These are phyloP conservation scores for Sialia sialis DNA, from an alignment of 2,113 vertebrate genomes.

Conservation along the genomic window DNA sequence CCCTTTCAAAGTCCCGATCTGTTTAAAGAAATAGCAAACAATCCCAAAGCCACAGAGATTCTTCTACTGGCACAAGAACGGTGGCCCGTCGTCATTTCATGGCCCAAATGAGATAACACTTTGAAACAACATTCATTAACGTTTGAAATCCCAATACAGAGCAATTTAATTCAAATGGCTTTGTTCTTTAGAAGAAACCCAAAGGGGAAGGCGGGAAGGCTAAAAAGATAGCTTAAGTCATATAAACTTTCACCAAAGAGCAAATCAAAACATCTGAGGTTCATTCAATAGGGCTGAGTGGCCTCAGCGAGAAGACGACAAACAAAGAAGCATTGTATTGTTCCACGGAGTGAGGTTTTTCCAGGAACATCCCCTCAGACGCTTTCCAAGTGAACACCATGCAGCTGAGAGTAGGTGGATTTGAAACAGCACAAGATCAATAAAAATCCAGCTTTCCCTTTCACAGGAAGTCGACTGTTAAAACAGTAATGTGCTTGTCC, in stretches of 20 bases:
- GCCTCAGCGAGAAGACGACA: conserved; percentile 19
- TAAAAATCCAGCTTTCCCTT: conserved; percentile 38
- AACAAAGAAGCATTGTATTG: conserved; percentile 67
- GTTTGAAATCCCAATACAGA: conserved; percentile 55
- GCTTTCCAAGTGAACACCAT: conserved; percentile 47
- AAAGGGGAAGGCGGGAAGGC: background rate
- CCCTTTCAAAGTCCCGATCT: conserved; percentile 29
- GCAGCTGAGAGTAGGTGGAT: conserved; percentile 55
- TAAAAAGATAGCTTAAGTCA: conserved; percentile 59
- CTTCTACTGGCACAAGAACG: conserved; percentile 28
- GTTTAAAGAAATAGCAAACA: conserved; percentile 54
- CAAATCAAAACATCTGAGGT: conserved; percentile 65
- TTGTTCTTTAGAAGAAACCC: conserved; percentile 65
- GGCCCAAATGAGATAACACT: conserved; percentile 54
- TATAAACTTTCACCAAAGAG: conserved; percentile 57
- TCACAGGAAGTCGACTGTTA: conserved; percentile 45
- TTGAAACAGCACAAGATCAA: conserved; percentile 50
- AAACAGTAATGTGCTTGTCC: conserved; percentile 55
- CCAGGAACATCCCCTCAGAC: conserved; percentile 50
- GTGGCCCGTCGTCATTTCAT: conserved; percentile 1
- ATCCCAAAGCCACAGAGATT: conserved; percentile 34
- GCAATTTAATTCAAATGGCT: conserved; percentile 46
- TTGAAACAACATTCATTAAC: conserved; percentile 62
- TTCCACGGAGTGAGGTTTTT: conserved; percentile 7
- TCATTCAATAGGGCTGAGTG: conserved; percentile 42